A percentile compares a stretch with the other conserved stretches of the same genome.
Evolutionary conservation across 2,113 vertebrate genomes (phyloP).

Genomic region (Agelaius phoeniceus): DNA sequence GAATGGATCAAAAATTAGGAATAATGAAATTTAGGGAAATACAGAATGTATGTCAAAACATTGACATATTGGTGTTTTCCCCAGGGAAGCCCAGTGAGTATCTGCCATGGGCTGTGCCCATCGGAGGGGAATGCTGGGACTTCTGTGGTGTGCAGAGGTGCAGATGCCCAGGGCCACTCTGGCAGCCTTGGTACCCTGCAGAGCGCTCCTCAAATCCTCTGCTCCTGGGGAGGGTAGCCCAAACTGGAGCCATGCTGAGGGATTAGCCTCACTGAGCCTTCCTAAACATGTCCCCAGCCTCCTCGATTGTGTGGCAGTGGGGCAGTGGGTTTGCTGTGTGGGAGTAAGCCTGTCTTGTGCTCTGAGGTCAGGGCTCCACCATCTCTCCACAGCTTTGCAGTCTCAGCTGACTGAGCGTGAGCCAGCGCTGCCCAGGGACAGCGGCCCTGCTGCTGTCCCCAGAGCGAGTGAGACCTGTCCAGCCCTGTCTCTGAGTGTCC

Average conservation of each 20-base stretch:
- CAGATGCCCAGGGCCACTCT: neutral
- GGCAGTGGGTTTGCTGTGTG: fast-evolving
- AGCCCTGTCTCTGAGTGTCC: neutral
- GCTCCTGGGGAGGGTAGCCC: neutral
- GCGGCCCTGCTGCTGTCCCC: neutral
- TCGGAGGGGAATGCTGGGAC: fast-evolving
- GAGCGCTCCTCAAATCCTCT: neutral
- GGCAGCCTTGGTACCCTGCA: neutral
- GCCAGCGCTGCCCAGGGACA: fast-evolving
- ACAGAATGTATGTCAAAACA: too few species aligned
- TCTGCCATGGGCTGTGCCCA: fast-evolving
- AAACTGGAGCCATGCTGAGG: neutral
- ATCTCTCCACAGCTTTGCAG: neutral
- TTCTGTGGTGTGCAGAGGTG: neutral
- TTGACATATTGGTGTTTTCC: neutral
- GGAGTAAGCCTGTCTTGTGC: neutral
- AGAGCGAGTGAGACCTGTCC: fast-evolving
- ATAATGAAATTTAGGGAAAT: neutral
- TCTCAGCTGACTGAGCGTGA: fast-evolving
- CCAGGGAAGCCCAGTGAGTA: neutral
- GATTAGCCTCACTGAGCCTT: neutral
- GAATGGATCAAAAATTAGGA: neutral
- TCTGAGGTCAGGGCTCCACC: neutral
- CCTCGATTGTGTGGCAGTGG: fast-evolving
- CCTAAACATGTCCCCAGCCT: neutral